A percentile compares a stretch with the other conserved stretches of the same genome.
phyloP scores from a whole-genome alignment of 2,113 vertebrate genomes.

The Ancistrus triradiatus region DNA sequence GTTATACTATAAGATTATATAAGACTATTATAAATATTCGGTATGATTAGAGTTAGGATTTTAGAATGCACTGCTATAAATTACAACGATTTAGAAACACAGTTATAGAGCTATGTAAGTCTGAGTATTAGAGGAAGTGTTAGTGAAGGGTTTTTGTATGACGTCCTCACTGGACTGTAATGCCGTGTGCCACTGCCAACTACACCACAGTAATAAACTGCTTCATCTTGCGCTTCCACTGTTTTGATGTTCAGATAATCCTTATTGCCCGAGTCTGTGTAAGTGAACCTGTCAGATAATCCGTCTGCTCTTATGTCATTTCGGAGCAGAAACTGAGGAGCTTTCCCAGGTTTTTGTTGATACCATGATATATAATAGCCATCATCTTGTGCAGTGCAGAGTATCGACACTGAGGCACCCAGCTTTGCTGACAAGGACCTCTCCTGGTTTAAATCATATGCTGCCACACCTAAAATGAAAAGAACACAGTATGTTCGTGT shows the following conservation, averaged over 20 bases:
- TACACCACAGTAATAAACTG: slow-evolving; percentile 5
- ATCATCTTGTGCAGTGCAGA: not conserved
- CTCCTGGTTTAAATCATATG: slow-evolving; percentile 17
- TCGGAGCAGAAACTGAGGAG: not conserved
- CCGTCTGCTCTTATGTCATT: not conserved
- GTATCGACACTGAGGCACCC: not conserved
- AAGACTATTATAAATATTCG: too few species aligned
- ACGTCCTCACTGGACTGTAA: not conserved
- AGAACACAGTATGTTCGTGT: too few species aligned
- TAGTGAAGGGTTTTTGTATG: slow-evolving; percentile 9
- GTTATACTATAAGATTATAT: too few species aligned
- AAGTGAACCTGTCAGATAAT: not conserved
- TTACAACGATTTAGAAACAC: too few species aligned
- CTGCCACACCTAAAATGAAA: slow-evolving; percentile 14
- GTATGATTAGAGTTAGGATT: too few species aligned
- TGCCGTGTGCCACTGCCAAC: not conserved
- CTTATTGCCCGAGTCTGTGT: not conserved
- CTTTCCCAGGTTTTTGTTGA: not conserved
- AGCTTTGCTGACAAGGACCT: not conserved
- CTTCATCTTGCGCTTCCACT: slow-evolving; percentile 3
- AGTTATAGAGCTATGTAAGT: too few species aligned
- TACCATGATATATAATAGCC: not conserved
- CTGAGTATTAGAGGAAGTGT: too few species aligned
- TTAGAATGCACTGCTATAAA: too few species aligned
- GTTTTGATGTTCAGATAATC: not conserved